A percentile compares a stretch with the other conserved stretches of the same genome.
phyloP scores from a whole-genome alignment of 2,888 invertebrate genomes.

The Ormyrus nitidulus region DNA sequence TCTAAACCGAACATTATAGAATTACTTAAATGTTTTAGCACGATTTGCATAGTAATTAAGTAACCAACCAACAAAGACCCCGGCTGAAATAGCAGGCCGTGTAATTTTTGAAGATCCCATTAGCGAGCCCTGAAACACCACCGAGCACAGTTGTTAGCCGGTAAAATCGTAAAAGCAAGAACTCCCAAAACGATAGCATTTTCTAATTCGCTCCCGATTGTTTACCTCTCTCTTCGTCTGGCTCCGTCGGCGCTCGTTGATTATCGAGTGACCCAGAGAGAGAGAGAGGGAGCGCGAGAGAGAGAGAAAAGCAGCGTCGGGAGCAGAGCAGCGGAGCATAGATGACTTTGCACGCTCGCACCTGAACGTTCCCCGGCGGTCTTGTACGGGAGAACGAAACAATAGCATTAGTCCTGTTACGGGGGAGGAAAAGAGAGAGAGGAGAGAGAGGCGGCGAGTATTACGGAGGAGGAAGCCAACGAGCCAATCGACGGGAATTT shows the following conservation, averaged over 20 bases:
- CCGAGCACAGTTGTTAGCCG: no score
- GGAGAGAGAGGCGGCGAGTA: neutral
- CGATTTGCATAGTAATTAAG: no score
- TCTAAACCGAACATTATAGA: no score
- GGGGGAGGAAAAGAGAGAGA: neutral
- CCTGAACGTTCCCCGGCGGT: neutral
- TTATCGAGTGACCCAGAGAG: slow-evolving; percentile 2
- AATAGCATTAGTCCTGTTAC: slow-evolving; percentile 20
- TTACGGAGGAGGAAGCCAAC: neutral
- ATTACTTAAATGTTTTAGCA: no score
- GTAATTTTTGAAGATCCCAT: no score
- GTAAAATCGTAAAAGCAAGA: no score
- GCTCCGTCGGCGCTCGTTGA: slow-evolving; percentile 43
- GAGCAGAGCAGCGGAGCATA: neutral
- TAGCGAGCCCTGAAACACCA: no score
- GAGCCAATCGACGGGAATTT: slow-evolving; percentile 40
- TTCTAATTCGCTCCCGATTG: neutral
- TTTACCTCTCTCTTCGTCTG: neutral
- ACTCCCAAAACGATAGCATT: no score
- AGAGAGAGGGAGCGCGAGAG: neutral
- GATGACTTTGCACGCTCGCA: slow-evolving; percentile 8
- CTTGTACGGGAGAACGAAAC: slow-evolving; percentile 11
- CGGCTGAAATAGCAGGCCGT: no score
- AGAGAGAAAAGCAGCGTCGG: no score
- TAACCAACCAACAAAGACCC: no score